Evolutionary conservation across 2,888 invertebrate genomes (phyloP).

Genomic region (Lepetodrilus schrolli): DNA sequence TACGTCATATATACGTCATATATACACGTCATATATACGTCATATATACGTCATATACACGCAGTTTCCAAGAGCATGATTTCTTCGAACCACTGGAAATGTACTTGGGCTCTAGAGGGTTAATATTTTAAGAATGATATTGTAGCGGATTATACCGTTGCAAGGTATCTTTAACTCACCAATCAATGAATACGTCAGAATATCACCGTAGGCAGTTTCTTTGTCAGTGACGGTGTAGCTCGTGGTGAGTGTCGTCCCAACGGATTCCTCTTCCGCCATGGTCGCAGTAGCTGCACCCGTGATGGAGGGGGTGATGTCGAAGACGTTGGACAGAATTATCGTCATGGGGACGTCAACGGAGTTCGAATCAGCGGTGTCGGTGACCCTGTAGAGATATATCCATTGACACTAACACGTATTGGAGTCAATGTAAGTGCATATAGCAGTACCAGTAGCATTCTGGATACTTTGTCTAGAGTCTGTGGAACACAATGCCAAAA

Average conservation of each 20-base stretch:
- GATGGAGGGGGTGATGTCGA: slow-evolving; percentile 38
- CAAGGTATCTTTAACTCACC: no score
- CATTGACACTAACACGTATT: background rate
- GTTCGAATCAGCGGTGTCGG: background rate
- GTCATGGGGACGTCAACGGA: background rate
- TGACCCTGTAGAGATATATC: background rate
- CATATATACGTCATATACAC: no score
- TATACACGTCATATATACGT: no score
- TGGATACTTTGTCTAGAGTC: no score
- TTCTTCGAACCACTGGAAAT: no score
- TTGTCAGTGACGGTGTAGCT: slow-evolving; percentile 36
- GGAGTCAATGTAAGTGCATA: background rate
- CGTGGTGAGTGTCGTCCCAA: slow-evolving; percentile 31
- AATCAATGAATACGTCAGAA: slow-evolving; percentile 28
- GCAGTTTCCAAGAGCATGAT: no score
- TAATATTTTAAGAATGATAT: no score
- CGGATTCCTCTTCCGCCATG: slow-evolving; percentile 33
- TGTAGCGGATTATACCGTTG: no score
- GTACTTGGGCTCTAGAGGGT: no score
- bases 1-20: no score
- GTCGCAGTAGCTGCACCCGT: background rate
- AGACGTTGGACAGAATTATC: slow-evolving; percentile 34
- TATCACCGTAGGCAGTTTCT: slow-evolving; percentile 34
- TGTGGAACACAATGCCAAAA: no score
- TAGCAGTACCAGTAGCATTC: no score